A percentile compares a stretch with the other conserved stretches of the same genome.
phyloP scores from a whole-genome alignment of 2,113 vertebrate species.

The Xenopus borealis region DNA sequence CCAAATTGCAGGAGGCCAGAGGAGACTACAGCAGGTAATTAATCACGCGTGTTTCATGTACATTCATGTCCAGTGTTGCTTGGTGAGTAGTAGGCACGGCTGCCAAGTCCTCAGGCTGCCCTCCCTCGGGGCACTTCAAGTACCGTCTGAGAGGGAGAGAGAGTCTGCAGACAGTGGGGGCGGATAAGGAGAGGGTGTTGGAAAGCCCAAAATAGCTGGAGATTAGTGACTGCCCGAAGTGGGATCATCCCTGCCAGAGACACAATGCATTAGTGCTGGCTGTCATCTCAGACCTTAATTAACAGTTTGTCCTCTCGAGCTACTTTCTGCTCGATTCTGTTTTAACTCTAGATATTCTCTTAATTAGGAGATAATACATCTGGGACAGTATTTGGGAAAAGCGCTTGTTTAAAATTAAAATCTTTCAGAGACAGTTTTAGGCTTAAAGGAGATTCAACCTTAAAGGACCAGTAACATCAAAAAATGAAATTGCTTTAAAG shows the following conservation, averaged over 20 bases:
- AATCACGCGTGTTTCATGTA: conserved; percentile 47
- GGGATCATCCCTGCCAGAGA: background rate
- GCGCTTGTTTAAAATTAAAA: no score
- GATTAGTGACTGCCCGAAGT: conserved; percentile 33
- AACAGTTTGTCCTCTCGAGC: background rate
- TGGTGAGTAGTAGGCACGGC: conserved; percentile 18
- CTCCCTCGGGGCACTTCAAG: conserved; percentile 3
- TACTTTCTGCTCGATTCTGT: no score
- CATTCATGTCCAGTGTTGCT: conserved; percentile 9
- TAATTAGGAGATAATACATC: no score
- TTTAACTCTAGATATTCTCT: no score
- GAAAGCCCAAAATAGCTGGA: conserved; percentile 30
- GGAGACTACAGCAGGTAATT: conserved; percentile 91
- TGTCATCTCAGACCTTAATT: conserved; percentile 18
- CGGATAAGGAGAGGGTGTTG: conserved; percentile 5
- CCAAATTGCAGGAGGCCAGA: conserved; percentile 82
- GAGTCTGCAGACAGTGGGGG: conserved; percentile 17
- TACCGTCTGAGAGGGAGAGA: conserved; percentile 9
- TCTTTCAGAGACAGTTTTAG: no score
- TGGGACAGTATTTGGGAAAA: no score
- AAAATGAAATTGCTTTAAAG: no score
- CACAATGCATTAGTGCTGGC: conserved; percentile 5
- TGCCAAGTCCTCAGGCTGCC: conserved; percentile 11
- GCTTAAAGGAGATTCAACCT: no score
- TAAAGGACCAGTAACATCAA: no score